phyloP scores from a whole-genome alignment of 2,888 invertebrate species.

The Diabrotica balteata region DNA sequence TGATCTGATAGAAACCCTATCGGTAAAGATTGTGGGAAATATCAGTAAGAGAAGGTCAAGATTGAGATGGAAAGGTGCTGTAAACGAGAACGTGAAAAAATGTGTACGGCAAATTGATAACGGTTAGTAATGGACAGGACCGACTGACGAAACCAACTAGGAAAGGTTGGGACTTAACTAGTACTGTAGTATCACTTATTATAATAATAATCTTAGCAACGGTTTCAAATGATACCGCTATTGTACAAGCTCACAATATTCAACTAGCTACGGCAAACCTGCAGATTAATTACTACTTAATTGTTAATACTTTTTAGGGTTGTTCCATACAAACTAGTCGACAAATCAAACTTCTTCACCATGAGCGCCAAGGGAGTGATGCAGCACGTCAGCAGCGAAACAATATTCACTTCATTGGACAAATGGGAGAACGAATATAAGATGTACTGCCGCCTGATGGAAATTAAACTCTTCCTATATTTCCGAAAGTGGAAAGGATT shows the following conservation, averaged over 20 bases:
- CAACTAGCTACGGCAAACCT: neutral
- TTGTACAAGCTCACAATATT: neutral
- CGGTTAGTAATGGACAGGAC: too few relatives aligned
- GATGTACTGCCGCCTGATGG: conserved; percentile 78
- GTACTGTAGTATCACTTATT: too few relatives aligned
- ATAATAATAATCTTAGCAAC: too few relatives aligned
- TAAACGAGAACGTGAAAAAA: too few relatives aligned
- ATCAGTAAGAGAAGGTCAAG: too few relatives aligned
- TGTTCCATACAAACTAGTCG: conserved; percentile 71
- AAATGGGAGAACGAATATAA: conserved; percentile 85
- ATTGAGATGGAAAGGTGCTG: too few relatives aligned
- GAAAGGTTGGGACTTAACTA: too few relatives aligned
- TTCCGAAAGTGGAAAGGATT: conserved; percentile 75
- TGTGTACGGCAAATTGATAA: too few relatives aligned
- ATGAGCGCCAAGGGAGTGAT: conserved; percentile 84
- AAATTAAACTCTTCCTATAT: conserved; percentile 73
- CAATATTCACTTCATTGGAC: conserved; percentile 78
- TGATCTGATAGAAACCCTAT: too few relatives aligned
- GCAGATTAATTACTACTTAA: neutral
- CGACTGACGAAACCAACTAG: too few relatives aligned
- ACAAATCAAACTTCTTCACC: conserved; percentile 77
- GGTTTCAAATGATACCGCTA: too few relatives aligned
- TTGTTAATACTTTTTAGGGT: conserved; percentile 63
- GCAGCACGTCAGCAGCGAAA: conserved; percentile 75
- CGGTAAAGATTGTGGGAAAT: too few relatives aligned